A percentile compares a stretch with the other conserved stretches of the same genome.
Evolutionary conservation across 2,113 vertebrate genomes (phyloP).

Genomic region (Trachemys scripta): DNA sequence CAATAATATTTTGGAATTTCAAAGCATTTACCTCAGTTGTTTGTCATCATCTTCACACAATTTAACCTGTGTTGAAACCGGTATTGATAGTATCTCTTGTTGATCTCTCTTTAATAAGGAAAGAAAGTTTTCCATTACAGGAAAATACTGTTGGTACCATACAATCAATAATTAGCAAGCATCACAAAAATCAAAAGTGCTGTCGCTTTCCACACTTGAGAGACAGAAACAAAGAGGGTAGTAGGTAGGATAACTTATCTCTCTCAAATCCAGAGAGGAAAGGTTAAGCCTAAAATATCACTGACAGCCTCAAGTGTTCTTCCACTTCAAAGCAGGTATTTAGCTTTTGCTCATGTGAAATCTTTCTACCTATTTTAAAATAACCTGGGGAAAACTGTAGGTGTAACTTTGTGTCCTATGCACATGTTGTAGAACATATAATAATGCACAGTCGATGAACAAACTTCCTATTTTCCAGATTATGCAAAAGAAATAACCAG

Average conservation of each 20-base stretch:
- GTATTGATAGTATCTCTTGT: constrained; percentile 81
- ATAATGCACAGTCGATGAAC: background rate
- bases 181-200: background rate
- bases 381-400: background rate
- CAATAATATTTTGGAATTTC: background rate
- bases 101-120: constrained; percentile 83
- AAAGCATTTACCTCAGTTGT: constrained; percentile 79
- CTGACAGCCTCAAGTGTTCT: background rate
- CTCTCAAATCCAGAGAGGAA: background rate
- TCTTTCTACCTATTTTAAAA: background rate
- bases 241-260: background rate
- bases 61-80: constrained; percentile 77
- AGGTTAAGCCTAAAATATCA: background rate
- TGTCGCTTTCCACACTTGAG: background rate
- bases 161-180: background rate
- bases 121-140: background rate
- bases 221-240: background rate
- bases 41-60: constrained; percentile 71
- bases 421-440: background rate
- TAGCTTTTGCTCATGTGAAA: background rate
- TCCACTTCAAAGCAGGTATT: background rate
- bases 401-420: background rate
- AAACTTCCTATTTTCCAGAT: background rate
- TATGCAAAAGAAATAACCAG: background rate
- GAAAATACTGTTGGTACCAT: background rate